A percentile compares a stretch with the other conserved stretches of the same genome.
These are phyloP conservation scores for Parus major DNA, from an alignment of 2,113 vertebrate genomes.

Conservation along the genomic window DNA sequence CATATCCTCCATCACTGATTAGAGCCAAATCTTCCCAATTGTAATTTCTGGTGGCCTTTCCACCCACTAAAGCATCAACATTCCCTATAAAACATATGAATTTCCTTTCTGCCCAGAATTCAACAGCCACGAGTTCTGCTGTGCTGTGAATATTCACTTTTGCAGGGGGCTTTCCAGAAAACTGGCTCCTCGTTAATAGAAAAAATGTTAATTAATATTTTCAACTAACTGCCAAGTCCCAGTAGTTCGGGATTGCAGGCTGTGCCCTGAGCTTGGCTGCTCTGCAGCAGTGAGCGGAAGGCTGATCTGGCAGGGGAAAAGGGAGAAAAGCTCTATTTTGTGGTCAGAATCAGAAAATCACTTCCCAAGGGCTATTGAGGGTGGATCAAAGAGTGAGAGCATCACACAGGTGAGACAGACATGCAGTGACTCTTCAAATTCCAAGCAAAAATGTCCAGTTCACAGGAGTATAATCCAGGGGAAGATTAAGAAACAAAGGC, in stretches of 20 bases:
- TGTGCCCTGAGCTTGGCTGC: background rate
- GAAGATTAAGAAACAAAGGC: background rate
- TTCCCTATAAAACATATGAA: background rate
- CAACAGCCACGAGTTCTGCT: background rate
- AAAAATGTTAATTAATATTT: background rate
- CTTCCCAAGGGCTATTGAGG: background rate
- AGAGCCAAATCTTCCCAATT: background rate
- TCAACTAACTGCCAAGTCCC: background rate
- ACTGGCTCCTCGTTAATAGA: background rate
- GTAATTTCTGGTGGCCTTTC: accelerated
- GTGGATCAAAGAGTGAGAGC: background rate
- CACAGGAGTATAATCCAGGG: background rate
- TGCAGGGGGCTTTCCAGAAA: background rate
- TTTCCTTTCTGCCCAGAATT: background rate
- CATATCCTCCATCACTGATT: background rate
- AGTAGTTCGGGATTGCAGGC: background rate
- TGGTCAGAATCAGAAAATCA: background rate
- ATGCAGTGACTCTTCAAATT: background rate
- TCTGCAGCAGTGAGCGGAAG: background rate
- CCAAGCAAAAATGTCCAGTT: background rate
- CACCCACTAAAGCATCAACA: background rate
- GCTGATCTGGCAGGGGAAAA: background rate
- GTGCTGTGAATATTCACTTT: background rate
- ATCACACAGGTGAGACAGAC: accelerated
- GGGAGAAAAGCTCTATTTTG: background rate